Evolutionary conservation across 2,888 invertebrate genomes (phyloP), one percentile per base, ranked within the genome.

Genomic region (Lycia hirtaria): DNA sequence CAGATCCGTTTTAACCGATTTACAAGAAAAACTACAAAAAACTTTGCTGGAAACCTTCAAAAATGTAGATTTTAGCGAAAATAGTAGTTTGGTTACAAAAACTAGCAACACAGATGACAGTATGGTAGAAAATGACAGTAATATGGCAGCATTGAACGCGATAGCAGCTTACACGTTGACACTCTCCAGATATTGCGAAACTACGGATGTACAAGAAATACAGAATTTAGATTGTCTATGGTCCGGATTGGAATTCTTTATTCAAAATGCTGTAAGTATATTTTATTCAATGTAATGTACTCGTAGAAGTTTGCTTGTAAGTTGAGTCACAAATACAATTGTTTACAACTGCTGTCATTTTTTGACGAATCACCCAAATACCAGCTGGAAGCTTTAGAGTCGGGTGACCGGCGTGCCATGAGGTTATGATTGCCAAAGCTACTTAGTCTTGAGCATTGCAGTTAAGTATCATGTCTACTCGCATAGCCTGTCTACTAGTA

Each of bases 81-180:
- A 71, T 67, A 64, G 63, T 71, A 76, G 56, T 65, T 67, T 75
- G 58, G 58, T 65, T 22, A 30, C 33, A 2, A 63, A 67, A 2
- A 38, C 65, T 75, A 73, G 76, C 64, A 83, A 81, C 71, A 71
- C 68, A 53, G 85, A 85, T 1, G 81, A 84, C n/a, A 82, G 76
- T 71, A 33, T 69, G 53, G 76, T 76, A 67, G 73, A 79, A 67
- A 76, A 75, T 59, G 83, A 83, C 1, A 71, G 60, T 57, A 72
- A 69, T 35, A 49, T 82, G 70, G 87, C 88, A 78, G 80, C 78
- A 78, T 66, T 88, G 55, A 89, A 90, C 48, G 88, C 92, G 2
- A 85, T 90, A 75, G 81, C 83, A 1, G 89, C 91, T 0, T 92
- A 85, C 71, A 80, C 89, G 0, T 68, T 91, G 33, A 87, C 85